Evolutionary conservation across 2,888 invertebrate genomes (phyloP), one percentile per base, ranked within the genome.

Genomic region (Leptura quadrifasciata): DNA sequence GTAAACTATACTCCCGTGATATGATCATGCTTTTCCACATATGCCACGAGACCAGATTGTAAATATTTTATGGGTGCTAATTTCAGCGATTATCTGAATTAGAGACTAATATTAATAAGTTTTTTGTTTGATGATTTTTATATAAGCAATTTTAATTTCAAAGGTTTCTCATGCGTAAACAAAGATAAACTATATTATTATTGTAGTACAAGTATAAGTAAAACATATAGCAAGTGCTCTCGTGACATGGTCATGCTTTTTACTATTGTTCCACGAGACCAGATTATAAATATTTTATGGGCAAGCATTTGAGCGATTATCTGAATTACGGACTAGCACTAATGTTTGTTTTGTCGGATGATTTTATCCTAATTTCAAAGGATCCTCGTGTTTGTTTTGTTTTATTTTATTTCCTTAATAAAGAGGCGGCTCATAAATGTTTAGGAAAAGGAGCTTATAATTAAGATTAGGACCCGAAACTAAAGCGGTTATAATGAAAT

Each of bases 161-260:
- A 27, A n/a, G 6, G n/a, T 60, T 27, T 9, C 27, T 27, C 27
- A 15, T 21, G 27, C n/a, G n/a, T n/a, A n/a, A n/a, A n/a, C n/a
- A n/a, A n/a, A n/a, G n/a, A n/a, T n/a, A n/a, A n/a, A n/a, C n/a
- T n/a, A n/a, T n/a, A n/a, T n/a, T n/a, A n/a, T n/a, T n/a, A n/a
- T n/a, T n/a, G n/a, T n/a, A n/a, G n/a, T n/a, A n/a, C n/a, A n/a
- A n/a, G n/a, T 15, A 15, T 12, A 6, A n/a, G 15, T 47, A 47
- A 47, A 47, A n/a, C 17, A 6, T 12, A 47, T 15, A 15, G 15
- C 47, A n/a, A 0, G n/a, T 47, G n/a, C n/a, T 27, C 60, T n/a
- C 27, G 60, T 60, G 60, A 27, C n/a, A 15, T 60, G 60, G 60
- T 60, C 60, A 60, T 60, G 60, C 21, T 60, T 60, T 27, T 60